These are phyloP conservation scores for Nannoperca obscura DNA, from an alignment of 2,797 vertebrate genomes.

Conservation along the genomic window DNA sequence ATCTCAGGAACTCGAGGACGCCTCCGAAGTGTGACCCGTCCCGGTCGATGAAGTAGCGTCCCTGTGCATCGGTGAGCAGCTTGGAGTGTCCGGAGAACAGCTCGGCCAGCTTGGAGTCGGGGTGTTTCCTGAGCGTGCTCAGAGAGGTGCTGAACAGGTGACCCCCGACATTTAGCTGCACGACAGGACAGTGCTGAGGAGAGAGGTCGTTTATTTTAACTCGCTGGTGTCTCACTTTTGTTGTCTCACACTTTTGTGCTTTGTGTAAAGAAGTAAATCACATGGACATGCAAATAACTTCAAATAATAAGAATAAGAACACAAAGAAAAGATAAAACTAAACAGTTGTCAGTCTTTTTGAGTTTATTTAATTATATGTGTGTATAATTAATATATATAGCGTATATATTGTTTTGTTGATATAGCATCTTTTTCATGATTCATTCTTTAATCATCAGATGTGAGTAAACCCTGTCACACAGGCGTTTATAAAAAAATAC, in stretches of 20 bases:
- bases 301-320: no score
- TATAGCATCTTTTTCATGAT: no score
- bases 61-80: constrained; percentile 81
- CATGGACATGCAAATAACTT: neutral
- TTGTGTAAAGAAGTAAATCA: neutral
- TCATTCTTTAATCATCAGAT: no score
- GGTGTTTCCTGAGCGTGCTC: constrained; percentile 88
- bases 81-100: constrained; percentile 83
- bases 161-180: constrained; percentile 93
- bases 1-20: constrained; percentile 91
- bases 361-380: no score
- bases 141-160: constrained; percentile 88
- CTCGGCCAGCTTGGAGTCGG: constrained; percentile 88
- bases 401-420: no score
- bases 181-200: constrained; percentile 73
- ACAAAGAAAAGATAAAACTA: no score
- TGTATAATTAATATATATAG: no score
- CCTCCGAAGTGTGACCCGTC: constrained; percentile 89
- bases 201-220: no score
- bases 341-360: no score
- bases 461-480: neutral
- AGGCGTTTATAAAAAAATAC: neutral
- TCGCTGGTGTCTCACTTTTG: no score
- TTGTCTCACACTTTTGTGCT: neutral
- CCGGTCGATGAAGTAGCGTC: constrained; percentile 91